A percentile compares a stretch with the other conserved stretches of the same genome.
phyloP scores from a whole-genome alignment of 2,888 invertebrate genomes.

The Leucophenga maculata region DNA sequence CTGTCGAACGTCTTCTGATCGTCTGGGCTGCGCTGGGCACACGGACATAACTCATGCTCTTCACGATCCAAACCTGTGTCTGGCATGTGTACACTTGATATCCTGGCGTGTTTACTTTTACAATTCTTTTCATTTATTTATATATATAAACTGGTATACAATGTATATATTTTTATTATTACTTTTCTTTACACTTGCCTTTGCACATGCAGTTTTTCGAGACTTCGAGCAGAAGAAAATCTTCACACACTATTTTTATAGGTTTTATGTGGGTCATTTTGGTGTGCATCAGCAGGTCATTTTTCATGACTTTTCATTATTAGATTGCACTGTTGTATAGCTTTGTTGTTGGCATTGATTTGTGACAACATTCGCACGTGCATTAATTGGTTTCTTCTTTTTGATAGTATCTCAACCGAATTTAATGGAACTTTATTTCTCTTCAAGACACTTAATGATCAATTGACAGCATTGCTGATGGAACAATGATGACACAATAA shows the following conservation, averaged over 20 bases:
- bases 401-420: neutral
- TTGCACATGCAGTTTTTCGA: conserved; percentile 37
- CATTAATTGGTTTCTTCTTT: conserved; percentile 33
- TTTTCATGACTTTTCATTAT: conserved; percentile 40
- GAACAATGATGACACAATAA: too few species aligned
- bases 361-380: conserved; percentile 57
- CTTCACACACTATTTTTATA: conserved; percentile 47
- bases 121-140: conserved; percentile 49
- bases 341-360: conserved; percentile 33
- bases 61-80: conserved; percentile 40
- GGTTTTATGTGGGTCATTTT: conserved; percentile 41
- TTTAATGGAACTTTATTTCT: too few species aligned
- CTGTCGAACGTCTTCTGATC: too few species aligned
- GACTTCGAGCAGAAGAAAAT: conserved; percentile 57
- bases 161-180: conserved; percentile 47
- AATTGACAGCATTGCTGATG: too few species aligned
- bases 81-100: conserved; percentile 62
- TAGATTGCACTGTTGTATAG: conserved; percentile 30
- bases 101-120: conserved; percentile 63
- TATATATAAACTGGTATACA: neutral
- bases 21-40: neutral
- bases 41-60: conserved; percentile 47
- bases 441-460: too few species aligned
- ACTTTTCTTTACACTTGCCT: conserved; percentile 39
- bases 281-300: conserved; percentile 58